Conservation (phyloP, 2,888 invertebrate species). For the Trypoxylon attenuatum region DNA sequence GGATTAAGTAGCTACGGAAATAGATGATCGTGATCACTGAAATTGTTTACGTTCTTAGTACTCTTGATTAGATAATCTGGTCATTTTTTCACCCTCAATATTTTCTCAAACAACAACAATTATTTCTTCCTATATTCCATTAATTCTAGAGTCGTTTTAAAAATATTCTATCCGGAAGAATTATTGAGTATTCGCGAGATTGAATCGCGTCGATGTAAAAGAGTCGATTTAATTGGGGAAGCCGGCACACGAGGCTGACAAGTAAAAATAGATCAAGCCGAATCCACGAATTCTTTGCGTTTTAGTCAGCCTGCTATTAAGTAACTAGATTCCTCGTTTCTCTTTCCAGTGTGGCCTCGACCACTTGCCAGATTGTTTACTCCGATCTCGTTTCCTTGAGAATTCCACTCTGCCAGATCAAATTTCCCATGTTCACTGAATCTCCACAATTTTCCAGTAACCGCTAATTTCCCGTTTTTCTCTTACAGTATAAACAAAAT, state of each 20-base stretch:
- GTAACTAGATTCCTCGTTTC: conserved; percentile 24
- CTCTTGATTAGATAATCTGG: conserved; percentile 16
- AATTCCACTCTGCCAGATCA: too few relatives aligned
- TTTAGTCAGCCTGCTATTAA: conserved; percentile 30
- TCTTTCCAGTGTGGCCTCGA: conserved; percentile 15
- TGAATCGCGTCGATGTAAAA: too few relatives aligned
- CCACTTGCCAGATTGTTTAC: conserved; percentile 13
- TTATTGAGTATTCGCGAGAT: too few relatives aligned
- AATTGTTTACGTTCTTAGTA: conserved; percentile 28
- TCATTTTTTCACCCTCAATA: too few relatives aligned
- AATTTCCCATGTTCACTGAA: too few relatives aligned
- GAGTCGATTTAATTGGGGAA: too few relatives aligned
- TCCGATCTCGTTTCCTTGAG: not conserved
- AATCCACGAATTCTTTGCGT: conserved; percentile 53
- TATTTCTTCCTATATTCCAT: too few relatives aligned
- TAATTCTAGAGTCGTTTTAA: too few relatives aligned
- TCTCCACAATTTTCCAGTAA: too few relatives aligned
- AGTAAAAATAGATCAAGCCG: conserved; percentile 55
- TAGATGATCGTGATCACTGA: conserved; percentile 26
- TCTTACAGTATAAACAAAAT: conserved; percentile 82
- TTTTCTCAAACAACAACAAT: too few relatives aligned
- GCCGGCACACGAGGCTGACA: conserved; percentile 36
- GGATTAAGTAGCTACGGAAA: conserved; percentile 28
- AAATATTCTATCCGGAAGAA: too few relatives aligned
- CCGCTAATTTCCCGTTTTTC: conserved; percentile 5